phyloP scores from a whole-genome alignment of 2,888 invertebrate genomes.

The Cataglyphis rosenhaueri region DNA sequence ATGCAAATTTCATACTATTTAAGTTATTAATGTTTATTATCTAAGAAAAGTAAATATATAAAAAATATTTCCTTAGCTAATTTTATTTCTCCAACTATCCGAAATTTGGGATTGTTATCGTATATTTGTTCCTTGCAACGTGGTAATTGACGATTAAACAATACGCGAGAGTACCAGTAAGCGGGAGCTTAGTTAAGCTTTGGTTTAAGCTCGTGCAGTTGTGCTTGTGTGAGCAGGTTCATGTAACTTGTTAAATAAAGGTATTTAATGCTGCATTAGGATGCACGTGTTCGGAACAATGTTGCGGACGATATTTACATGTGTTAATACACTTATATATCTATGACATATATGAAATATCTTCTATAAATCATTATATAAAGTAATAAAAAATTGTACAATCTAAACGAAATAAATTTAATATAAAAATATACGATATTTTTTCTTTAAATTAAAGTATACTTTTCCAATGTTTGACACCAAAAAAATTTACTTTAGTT shows the following conservation, averaged over 20 bases:
- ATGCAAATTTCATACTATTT: background rate
- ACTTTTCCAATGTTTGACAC: background rate
- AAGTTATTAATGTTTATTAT: background rate
- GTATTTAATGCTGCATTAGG: constrained; percentile 63
- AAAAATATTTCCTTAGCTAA: constrained; percentile 8
- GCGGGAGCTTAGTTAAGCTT: constrained; percentile 73
- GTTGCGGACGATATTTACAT: constrained; percentile 38
- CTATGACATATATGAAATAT: background rate
- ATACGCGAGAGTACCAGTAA: constrained; percentile 66
- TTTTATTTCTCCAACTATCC: background rate
- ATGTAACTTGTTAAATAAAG: constrained; percentile 56
- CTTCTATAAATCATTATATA: background rate
- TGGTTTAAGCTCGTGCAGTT: constrained; percentile 64
- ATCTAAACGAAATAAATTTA: background rate
- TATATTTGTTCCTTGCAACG: constrained; percentile 4
- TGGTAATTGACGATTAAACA: constrained; percentile 70
- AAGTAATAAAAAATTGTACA: background rate
- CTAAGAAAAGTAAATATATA: background rate
- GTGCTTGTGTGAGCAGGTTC: constrained; percentile 67
- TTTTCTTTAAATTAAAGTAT: background rate
- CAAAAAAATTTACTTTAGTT: background rate
- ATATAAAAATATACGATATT: background rate
- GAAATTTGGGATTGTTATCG: background rate
- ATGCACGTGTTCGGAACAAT: constrained; percentile 54
- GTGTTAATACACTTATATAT: background rate